Percentiles rank a stretch among this genome's conserved stretches.
These are phyloP conservation scores for Melanogrammus aeglefinus DNA, from an alignment of 2,797 vertebrate species.

Conservation along the genomic window DNA sequence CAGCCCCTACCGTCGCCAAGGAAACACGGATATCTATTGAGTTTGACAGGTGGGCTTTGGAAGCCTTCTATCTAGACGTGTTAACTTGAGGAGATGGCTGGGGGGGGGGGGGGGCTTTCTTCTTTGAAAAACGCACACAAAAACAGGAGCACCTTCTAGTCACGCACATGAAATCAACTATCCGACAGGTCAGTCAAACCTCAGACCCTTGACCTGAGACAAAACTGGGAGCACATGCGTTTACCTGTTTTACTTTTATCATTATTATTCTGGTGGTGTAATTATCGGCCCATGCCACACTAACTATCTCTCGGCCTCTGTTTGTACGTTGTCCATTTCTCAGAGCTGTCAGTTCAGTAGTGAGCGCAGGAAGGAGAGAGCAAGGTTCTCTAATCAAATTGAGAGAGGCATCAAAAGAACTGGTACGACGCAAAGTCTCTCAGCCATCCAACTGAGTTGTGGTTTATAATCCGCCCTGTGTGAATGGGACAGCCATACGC, in stretches of 20 bases:
- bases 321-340: not conserved
- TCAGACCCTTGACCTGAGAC: not conserved
- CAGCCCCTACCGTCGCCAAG: conserved; percentile 40
- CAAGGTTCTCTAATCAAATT: not conserved
- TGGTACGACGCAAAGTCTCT: not conserved
- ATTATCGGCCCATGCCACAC: not conserved
- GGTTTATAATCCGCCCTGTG: not conserved
- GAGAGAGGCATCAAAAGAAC: not conserved
- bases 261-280: not conserved
- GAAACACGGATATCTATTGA: conserved; percentile 42
- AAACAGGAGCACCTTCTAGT: not conserved
- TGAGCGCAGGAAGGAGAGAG: not conserved
- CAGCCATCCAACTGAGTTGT: not conserved
- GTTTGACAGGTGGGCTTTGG: conserved; percentile 45
- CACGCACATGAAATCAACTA: not conserved
- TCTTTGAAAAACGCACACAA: not conserved
- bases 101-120: too few species aligned
- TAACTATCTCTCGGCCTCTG: not conserved
- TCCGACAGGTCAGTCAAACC: not conserved
- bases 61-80: conserved; percentile 44
- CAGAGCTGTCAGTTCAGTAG: not conserved
- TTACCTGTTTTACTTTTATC: not conserved
- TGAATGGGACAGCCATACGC: not conserved
- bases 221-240: not conserved
- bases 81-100: conserved; percentile 12